Base-by-base conservation (phyloP, 2,113 vertebrate genomes). In the Ursus arctos region DNA sequence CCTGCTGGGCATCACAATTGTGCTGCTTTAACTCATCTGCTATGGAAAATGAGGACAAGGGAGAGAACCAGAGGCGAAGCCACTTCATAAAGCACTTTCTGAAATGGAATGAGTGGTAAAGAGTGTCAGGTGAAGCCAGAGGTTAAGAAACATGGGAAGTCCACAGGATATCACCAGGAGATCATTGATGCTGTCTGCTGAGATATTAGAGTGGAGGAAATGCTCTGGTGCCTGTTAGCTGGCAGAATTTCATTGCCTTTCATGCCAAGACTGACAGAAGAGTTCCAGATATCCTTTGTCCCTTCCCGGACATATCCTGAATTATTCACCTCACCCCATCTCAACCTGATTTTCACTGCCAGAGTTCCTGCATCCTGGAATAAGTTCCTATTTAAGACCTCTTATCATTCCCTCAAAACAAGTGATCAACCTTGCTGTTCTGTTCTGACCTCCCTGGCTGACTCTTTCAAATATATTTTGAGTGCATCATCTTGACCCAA, bases 21-120 rank as follows among this genome's bases (percentile, higher is more conserved):
- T 96, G 51, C 51, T 88, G 36, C 57, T 96, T 95, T 74, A 93
- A 49, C 4, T 94, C 96, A 98, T 98, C 96, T 96, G 94, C 74
- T 90, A 49, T 93, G 77, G 63, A 94, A 95, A 96, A 85, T 53
- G 19, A 95, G 63, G 22, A 92, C 16, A 93, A 71, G 21, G 4
- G n/a, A 72, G 40, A 91, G 53, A 80, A 85, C 55, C 71, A 86
- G 83, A 89, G 51, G 40, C 72, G 40, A 91, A 18, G 71, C 26
- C 9, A 80, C 43, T 19, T 72, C 71, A 79, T 63, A 71, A 55
- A 93, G 18, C 84, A 18, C 24, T 86, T 84, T 81, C 31, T 85
- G 88, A 91, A 97, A 47, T 80, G 40, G 16, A 84, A 88, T 18
- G 49, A 84, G 22, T 80, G 36, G 33, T 55, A 16, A 19, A 83